phyloP scores from a whole-genome alignment of 37 sponge, comb jelly and placozoan species.

The Halichondria panicea region DNA sequence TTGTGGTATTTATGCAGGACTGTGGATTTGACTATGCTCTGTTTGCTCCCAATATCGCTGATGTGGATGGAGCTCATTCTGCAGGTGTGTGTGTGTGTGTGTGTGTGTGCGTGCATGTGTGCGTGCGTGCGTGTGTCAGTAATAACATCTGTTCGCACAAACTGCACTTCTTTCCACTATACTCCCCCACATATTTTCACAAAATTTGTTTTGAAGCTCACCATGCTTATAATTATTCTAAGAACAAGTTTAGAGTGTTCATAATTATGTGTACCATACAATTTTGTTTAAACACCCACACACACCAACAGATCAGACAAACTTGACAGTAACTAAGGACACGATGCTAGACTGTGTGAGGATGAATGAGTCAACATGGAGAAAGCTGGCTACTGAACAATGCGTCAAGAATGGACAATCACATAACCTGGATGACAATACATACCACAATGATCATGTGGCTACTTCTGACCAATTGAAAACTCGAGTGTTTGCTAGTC shows the following conservation, averaged over 20 bases:
- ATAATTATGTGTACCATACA: too few species aligned
- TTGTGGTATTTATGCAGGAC: constrained; percentile 21
- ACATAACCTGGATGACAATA: not conserved
- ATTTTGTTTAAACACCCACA: not conserved
- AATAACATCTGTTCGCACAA: too few species aligned
- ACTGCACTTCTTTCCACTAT: too few species aligned
- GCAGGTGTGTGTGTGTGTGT: constrained; percentile 37
- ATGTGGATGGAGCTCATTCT: constrained; percentile 13
- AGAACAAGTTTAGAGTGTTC: too few species aligned
- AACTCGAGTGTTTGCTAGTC: constrained; percentile 13
- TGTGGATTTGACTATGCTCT: constrained; percentile 45
- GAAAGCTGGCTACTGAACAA: constrained; percentile 3
- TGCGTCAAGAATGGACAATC: not conserved
- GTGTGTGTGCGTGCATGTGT: too few species aligned
- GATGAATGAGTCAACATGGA: constrained; percentile 51
- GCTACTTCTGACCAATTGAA: not conserved
- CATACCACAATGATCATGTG: not conserved
- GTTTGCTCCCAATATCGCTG: constrained; percentile 86
- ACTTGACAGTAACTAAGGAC: constrained; percentile 11
- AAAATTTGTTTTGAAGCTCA: not conserved
- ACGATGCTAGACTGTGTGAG: constrained; percentile 5
- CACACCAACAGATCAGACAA: constrained; percentile 53
- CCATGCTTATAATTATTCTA: not conserved
- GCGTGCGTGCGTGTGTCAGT: too few species aligned
- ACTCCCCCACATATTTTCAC: too few species aligned